Percentiles rank a stretch among this genome's conserved stretches.
Evolutionary conservation across 2,797 vertebrate species (phyloP).

Genomic region (Strix occidentalis): DNA sequence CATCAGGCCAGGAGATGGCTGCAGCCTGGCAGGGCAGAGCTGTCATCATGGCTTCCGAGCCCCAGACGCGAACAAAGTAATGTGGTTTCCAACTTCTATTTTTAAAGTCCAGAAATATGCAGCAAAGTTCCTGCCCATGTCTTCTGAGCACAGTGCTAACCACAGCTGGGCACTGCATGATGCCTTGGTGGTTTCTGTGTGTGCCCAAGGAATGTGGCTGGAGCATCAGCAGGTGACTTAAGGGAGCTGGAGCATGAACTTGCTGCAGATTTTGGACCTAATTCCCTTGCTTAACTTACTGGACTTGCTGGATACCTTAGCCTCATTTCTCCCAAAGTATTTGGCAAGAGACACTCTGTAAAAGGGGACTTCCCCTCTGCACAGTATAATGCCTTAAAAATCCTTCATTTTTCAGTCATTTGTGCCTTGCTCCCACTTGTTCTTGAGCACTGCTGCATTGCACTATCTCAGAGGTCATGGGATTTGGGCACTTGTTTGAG

Average conservation of each 20-base stretch:
- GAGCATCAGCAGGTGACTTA: not conserved
- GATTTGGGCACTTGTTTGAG: not conserved
- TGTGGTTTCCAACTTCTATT: conserved; percentile 40
- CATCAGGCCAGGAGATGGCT: not conserved
- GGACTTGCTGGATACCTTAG: not conserved
- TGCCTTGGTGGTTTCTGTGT: not conserved
- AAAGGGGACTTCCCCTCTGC: not conserved
- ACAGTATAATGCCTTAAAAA: not conserved
- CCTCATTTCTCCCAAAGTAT: not conserved
- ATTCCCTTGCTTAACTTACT: not conserved
- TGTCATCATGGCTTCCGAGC: not conserved
- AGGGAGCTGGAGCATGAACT: not conserved
- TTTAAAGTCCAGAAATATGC: conserved; percentile 23
- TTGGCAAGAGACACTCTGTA: not conserved
- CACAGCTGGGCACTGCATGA: not conserved
- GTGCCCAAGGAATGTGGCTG: not conserved
- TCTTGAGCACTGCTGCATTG: not conserved
- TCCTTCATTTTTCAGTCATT: not conserved
- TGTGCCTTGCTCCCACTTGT: not conserved
- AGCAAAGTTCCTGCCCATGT: not conserved
- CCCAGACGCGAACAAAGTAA: not conserved
- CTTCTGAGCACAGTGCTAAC: not conserved
- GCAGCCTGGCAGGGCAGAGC: not conserved
- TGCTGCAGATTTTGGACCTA: not conserved
- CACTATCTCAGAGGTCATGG: not conserved